Percentiles rank a stretch among this genome's conserved stretches.
These are phyloP conservation scores for Dermatemys mawii DNA, from an alignment of 2,113 vertebrate genomes.

Conservation along the genomic window DNA sequence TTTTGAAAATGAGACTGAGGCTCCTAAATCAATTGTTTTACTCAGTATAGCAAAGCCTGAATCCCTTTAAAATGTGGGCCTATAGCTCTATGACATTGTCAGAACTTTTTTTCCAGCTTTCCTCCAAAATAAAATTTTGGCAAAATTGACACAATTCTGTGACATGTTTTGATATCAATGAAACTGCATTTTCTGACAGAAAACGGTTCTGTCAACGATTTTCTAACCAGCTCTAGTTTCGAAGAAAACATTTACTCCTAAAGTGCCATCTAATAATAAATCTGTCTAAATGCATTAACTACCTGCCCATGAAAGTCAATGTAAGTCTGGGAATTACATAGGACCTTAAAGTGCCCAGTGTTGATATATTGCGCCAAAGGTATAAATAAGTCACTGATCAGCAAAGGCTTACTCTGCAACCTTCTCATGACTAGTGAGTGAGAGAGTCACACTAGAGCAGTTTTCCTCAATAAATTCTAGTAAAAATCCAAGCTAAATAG, in stretches of 20 bases:
- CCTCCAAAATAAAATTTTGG: too few relatives aligned
- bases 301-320: background rate
- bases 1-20: too few relatives aligned
- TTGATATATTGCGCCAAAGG: background rate
- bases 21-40: too few relatives aligned
- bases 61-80: too few relatives aligned
- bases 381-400: background rate
- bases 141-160: too few relatives aligned
- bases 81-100: too few relatives aligned
- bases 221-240: conserved; percentile 2
- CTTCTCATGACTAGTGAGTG: background rate
- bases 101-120: too few relatives aligned
- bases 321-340: background rate
- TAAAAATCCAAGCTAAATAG: background rate
- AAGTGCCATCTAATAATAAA: background rate
- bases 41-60: too few relatives aligned
- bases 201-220: conserved; percentile 40
- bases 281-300: background rate
- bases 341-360: background rate
- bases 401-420: background rate
- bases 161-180: background rate
- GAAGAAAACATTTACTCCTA: background rate
- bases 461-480: background rate
- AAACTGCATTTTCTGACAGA: conserved; percentile 14
- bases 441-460: background rate